Evolutionary conservation across 2,797 vertebrate genomes (phyloP), one percentile per base, ranked within the genome.

Genomic region (Champsocephalus gunnari): DNA sequence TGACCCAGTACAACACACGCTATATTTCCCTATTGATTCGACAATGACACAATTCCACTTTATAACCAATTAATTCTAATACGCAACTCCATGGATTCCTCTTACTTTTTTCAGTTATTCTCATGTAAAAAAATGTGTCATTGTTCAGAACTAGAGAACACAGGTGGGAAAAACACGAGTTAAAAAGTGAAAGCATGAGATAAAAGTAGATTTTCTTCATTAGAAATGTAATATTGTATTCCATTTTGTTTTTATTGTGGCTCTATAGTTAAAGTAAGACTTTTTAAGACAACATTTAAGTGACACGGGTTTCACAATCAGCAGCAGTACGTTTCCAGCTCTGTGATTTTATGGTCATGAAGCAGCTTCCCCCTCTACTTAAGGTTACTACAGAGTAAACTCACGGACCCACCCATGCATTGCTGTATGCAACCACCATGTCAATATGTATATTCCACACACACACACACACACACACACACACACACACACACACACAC

Each of bases 311-410:
- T 63, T 68, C n/a, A 72, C 32, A 13, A 13, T 24, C 68, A 63
- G 51, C 1, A 12, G 41, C 17, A 17, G 21, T 79, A 24, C 55
- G 21, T 53, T 55, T 74, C 49, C 9, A 38, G 21, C 19, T 68
- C 28, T 10, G 4, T 83, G 62, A 80, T 7, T 81, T 12, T 66
- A 75, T 66, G 79, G n/a, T 60, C 43, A 64, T 49, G 56, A 41
- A 5, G 19, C 16, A 55, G 5, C 76, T 53, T 57, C 43, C 60
- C 62, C 66, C 62, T 34, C 19, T 43, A 53, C 34, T 57, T 48
- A 51, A 66, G 66, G 54, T 72, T 82, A 72, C 34, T 34, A 34
- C 9, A 44, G 13, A 49, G 21, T 72, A 65, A 89, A 90, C 91
- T 68, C 71, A 74, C 0, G 71, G 70, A 90, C 86, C 84, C 41